Base-by-base conservation (phyloP, 2,113 vertebrate genomes). In the Actenoides hombroni region DNA sequence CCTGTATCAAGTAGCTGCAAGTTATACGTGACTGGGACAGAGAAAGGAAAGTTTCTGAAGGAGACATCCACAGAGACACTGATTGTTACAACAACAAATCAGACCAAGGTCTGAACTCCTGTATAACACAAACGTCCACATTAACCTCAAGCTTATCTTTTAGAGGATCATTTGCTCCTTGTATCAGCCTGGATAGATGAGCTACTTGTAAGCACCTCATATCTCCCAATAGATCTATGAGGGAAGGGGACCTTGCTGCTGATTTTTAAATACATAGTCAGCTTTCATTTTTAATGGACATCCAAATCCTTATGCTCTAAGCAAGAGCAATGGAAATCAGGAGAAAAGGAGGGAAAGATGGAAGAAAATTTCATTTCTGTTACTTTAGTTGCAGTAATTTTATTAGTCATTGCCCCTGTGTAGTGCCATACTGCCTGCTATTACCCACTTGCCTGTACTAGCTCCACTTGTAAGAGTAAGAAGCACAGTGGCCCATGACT, bases 401-500 rank as follows among this genome's bases (percentile, higher is more conserved):
- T 96, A 97, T 96, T 83, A 90, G 89, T 53, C 90, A 53, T 8
- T 42, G 68, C 83, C 88, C 71, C 64, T 63, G 48, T 70, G 78
- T 83, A 87, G 83, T 95, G 93, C 95, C 94, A 59, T 33, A 79
- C 85, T 56, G 84, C 92, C 91, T 95, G 83, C 90, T 96, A 77
- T 92, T 90, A 82, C 81, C 92, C 69, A 9, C 83, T 92, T 95
- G 90, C 86, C 96, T 79, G 42, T 85, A 64, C 94, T 85, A 94
- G 74, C 95, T 79, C 88, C 86, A 59, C 88, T 95, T 20, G 3
- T 90, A 65, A 94, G 79, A 86, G 77, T 97, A 97, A 97, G 97
- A 97, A 97, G 92, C 94, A 92, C 97, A 44, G 81, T 95, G 97
- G 97, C 97, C 98, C 95, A 93, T 97, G 96, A 97, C 94, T 85